Conservation (phyloP, 1,140 invertebrate genomes). For the Formica selysi region DNA sequence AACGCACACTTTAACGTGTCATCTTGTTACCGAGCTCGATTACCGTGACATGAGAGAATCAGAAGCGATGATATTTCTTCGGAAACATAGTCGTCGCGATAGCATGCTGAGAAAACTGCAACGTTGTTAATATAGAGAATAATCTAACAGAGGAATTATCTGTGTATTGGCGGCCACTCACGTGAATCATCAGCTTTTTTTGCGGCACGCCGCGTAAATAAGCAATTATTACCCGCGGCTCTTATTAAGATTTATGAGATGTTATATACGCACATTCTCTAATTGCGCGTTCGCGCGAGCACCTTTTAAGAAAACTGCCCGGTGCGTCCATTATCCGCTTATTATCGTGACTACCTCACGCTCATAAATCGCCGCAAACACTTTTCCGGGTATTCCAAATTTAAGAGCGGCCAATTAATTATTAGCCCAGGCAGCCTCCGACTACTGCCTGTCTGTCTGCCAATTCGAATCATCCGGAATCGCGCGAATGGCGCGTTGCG, state of each 20-base stretch:
- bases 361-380: conserved; percentile 52
- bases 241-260: conserved; percentile 75
- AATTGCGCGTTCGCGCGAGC: conserved; percentile 56
- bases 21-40: conserved; percentile 53
- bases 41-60: conserved; percentile 57
- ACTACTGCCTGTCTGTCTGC: conserved; percentile 40
- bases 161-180: conserved; percentile 53
- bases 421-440: conserved; percentile 10
- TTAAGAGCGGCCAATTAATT: conserved; percentile 63
- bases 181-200: conserved; percentile 74
- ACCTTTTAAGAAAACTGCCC: conserved; percentile 55
- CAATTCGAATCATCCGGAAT: conserved; percentile 36
- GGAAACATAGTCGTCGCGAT: conserved; percentile 61
- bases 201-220: conserved; percentile 64
- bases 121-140: conserved; percentile 60
- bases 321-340: conserved; percentile 42
- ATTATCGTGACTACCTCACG: conserved; percentile 46
- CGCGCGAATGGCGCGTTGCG: conserved; percentile 15
- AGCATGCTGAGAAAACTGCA: conserved; percentile 67
- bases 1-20: neutral
- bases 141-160: conserved; percentile 66
- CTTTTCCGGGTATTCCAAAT: conserved; percentile 59
- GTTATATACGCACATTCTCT: conserved; percentile 58
- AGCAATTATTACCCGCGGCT: conserved; percentile 72
- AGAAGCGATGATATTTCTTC: conserved; percentile 35